Evolutionary conservation across 2,797 vertebrate genomes (phyloP), one percentile per base, ranked within the genome.

Genomic region (Erpetoichthys calabaricus): DNA sequence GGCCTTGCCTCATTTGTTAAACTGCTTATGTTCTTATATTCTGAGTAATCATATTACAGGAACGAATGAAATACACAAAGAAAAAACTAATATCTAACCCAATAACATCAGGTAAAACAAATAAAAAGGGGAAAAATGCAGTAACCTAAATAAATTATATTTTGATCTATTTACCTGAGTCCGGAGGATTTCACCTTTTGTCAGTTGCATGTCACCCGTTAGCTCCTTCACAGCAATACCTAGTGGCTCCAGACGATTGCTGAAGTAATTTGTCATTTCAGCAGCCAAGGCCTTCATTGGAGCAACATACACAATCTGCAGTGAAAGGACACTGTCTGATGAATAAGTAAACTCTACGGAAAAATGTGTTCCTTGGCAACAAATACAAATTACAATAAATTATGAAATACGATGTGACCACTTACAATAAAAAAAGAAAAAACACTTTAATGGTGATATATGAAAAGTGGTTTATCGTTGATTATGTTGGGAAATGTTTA

Each of bases 201-300:
- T 94, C 64, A 99, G 85, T 64, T 99, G 95, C 94, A 99, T 99
- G 81, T 99, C 95, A 65, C 95, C 95, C 60, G 92, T 99, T 71
- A 99, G 64, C 71, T 98, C 95, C 74, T 92, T 98, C 69, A 97
- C 95, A 52, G 75, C 7, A 60, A 99, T 91, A 73, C 91, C 90
- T 64, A 99, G 80, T 25, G 93, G 87, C 66, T 97, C 92, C 73
- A 98, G 76, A 59, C 92, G 88, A 80, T 89, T 98, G 78, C 91
- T 91, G 84, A 99, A 99, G 84, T 98, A 96, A 79, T 91, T 94
- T 73, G 94, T 99, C 95, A 99, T 99, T 80, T 99, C 95, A 10
- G 95, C 95, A 79, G 95, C 95, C 84, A 99, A 78, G 67, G 94
- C 95, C 77, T 99, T 99, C 95, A 99, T 99, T 56, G 95, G 95